Percentiles rank a stretch among this genome's conserved stretches.
These are phyloP conservation scores for Zeuzera pyrina DNA, from an alignment of 2,888 invertebrate genomes.

Conservation along the genomic window DNA sequence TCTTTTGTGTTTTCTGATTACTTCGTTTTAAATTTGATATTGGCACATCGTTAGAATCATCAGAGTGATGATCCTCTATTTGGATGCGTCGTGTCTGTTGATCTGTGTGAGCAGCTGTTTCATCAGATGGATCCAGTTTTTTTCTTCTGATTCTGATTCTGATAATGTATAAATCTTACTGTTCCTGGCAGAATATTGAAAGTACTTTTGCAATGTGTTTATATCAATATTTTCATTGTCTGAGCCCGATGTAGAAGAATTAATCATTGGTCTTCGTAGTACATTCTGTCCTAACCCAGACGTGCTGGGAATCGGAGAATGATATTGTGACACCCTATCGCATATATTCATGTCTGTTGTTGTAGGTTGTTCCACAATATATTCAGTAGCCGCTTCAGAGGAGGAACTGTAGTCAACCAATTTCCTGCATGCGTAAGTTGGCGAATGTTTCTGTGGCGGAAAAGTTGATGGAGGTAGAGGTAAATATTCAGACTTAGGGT, in stretches of 20 bases:
- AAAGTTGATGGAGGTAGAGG: too few species aligned
- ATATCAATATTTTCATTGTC: neutral
- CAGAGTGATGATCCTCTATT: too few species aligned
- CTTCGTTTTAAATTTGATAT: slow-evolving; percentile 1
- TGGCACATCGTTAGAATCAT: slow-evolving; percentile 4
- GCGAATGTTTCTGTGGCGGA: too few species aligned
- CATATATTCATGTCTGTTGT: neutral
- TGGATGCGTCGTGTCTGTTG: neutral
- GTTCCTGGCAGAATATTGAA: neutral
- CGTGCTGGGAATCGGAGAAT: neutral
- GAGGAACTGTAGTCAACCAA: neutral
- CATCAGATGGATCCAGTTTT: neutral
- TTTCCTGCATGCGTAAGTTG: too few species aligned
- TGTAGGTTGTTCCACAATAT: neutral
- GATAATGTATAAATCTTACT: neutral
- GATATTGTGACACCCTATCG: neutral
- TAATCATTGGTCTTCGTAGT: neutral
- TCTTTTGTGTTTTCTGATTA: slow-evolving; percentile 2
- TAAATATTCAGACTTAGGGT: too few species aligned
- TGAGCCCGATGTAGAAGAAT: neutral
- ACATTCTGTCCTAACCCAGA: neutral
- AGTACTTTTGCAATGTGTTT: neutral
- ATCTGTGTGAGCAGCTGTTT: neutral
- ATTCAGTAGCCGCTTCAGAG: neutral
- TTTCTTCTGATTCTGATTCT: too few species aligned